Percentiles rank a stretch among this genome's conserved stretches.
Evolutionary conservation across 2,888 invertebrate species (phyloP).

Genomic region (Ophion slaviceki): DNA sequence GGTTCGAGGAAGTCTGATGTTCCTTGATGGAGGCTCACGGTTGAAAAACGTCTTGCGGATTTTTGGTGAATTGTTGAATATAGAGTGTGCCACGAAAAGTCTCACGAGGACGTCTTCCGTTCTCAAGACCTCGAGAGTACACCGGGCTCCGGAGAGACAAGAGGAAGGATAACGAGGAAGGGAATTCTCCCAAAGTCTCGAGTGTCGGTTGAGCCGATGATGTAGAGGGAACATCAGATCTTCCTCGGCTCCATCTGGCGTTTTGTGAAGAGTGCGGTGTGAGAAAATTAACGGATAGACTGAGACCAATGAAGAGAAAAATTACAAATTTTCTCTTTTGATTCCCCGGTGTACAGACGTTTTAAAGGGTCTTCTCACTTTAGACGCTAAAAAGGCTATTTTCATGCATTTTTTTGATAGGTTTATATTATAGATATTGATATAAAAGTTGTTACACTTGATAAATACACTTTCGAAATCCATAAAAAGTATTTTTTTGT

Average conservation of each 20-base stretch:
- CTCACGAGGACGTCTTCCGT: constrained; percentile 24
- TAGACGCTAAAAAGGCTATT: no score
- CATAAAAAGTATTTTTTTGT: no score
- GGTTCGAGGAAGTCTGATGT: no score
- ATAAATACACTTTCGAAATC: no score
- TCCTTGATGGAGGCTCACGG: no score
- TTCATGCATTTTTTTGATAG: no score
- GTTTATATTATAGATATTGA: no score
- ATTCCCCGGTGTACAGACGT: no score
- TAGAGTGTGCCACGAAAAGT: constrained; percentile 37
- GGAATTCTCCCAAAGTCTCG: constrained; percentile 51
- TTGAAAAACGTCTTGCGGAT: no score
- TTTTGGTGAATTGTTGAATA: no score
- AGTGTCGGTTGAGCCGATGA: constrained; percentile 57
- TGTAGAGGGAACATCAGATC: constrained; percentile 43
- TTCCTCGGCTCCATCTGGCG: constrained; percentile 30
- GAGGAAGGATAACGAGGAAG: constrained; percentile 58
- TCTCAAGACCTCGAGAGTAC: constrained; percentile 39
- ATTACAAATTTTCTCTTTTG: not conserved
- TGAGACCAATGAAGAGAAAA: not conserved
- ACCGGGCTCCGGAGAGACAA: constrained; percentile 12
- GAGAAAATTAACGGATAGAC: not conserved
- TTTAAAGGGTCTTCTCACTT: no score
- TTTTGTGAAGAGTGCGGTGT: not conserved
- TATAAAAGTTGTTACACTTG: no score